Percentiles rank a stretch among this genome's conserved stretches.
Conservation (phyloP, 2,797 vertebrate species). For the Falco cherrug region DNA sequence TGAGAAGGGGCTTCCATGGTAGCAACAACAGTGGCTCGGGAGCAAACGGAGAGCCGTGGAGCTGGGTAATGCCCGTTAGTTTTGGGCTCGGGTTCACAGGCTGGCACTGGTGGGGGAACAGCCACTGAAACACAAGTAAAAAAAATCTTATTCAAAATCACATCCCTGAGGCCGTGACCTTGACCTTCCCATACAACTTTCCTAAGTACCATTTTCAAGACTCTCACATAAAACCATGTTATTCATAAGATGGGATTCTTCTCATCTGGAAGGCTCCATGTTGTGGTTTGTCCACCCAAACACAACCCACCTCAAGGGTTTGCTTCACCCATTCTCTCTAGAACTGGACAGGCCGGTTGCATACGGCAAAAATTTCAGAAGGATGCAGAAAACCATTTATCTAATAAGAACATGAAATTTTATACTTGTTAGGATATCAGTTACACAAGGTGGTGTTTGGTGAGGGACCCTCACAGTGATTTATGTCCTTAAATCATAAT, state of each 20-base stretch:
- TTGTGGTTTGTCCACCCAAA: not conserved
- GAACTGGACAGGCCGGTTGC: not conserved
- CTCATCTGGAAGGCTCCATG: not conserved
- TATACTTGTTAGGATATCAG: not conserved
- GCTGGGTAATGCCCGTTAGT: constrained; percentile 79
- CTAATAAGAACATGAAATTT: not conserved
- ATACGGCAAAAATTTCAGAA: not conserved
- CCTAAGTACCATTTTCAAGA: not conserved
- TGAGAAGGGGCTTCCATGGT: constrained; percentile 88
- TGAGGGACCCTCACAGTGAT: not conserved
- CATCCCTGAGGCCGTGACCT: not conserved
- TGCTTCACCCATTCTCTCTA: not conserved
- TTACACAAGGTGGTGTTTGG: not conserved
- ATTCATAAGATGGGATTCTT: not conserved
- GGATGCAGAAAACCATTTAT: not conserved
- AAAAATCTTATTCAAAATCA: not conserved
- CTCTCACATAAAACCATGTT: not conserved
- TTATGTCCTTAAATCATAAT: not conserved
- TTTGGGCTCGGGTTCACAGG: constrained; percentile 84
- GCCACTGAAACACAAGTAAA: constrained; percentile 84
- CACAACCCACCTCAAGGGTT: not conserved
- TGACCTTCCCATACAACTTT: not conserved
- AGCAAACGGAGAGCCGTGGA: constrained; percentile 86
- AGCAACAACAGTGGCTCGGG: constrained; percentile 87
- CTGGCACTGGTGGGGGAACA: constrained; percentile 82